Percentiles rank a stretch among this genome's conserved stretches.
These are phyloP conservation scores for Drosophila greeni DNA, from an alignment of 2,888 invertebrate species.

Conservation along the genomic window DNA sequence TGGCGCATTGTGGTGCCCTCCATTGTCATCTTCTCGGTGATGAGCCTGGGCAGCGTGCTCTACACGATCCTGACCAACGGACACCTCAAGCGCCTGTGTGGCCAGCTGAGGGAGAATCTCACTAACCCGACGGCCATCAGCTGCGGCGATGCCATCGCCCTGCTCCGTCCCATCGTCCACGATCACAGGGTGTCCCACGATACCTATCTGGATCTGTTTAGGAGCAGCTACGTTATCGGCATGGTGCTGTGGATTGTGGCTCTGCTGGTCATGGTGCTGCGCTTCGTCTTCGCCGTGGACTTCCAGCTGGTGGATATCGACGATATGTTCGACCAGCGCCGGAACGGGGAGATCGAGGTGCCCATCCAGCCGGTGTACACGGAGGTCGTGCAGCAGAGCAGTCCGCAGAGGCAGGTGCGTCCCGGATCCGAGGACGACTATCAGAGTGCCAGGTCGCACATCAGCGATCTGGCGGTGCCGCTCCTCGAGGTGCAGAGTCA, in stretches of 20 bases:
- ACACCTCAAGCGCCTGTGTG: slow-evolving; percentile 66
- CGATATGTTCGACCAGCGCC: slow-evolving; percentile 56
- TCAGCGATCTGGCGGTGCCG: slow-evolving; percentile 70
- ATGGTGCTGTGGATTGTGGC: slow-evolving; percentile 71
- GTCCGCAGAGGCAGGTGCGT: slow-evolving; percentile 55
- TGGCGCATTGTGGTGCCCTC: slow-evolving; percentile 78
- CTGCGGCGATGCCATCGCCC: slow-evolving; percentile 73
- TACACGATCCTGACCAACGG: slow-evolving; percentile 71
- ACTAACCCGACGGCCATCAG: slow-evolving; percentile 69
- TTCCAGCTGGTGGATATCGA: slow-evolving; percentile 75
- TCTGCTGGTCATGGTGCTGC: slow-evolving; percentile 71
- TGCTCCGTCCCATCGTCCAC: slow-evolving; percentile 69
- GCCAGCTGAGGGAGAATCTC: slow-evolving; percentile 61
- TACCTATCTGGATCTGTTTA: slow-evolving; percentile 67
- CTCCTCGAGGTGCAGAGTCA: slow-evolving; percentile 53
- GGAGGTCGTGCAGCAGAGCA: slow-evolving; percentile 57
- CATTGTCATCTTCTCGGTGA: slow-evolving; percentile 70
- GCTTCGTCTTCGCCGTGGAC: slow-evolving; percentile 73
- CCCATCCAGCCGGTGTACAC: slow-evolving; percentile 52
- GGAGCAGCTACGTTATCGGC: slow-evolving; percentile 63
- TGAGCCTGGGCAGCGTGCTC: slow-evolving; percentile 65
- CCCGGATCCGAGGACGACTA: slow-evolving; percentile 74
- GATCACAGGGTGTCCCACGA: slow-evolving; percentile 68
- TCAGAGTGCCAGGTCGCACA: slow-evolving; percentile 74
- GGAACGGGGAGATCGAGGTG: neutral